phyloP scores from a whole-genome alignment of 2,888 invertebrate species.

The Perithous albicinctus region DNA sequence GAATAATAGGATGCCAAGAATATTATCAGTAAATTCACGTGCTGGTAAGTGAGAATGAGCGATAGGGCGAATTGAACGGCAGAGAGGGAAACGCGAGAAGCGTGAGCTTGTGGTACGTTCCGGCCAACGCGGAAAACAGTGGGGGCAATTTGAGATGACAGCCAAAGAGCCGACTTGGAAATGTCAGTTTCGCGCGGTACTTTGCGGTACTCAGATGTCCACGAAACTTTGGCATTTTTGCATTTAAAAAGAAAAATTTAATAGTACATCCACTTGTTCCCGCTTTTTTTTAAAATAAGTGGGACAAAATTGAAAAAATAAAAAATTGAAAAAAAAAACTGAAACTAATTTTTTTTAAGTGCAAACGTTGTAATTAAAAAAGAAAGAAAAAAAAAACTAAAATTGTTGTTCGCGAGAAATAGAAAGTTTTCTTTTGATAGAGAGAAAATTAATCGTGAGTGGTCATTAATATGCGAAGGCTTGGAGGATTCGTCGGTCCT shows the following conservation, averaged over 20 bases:
- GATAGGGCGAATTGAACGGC: constrained; percentile 15
- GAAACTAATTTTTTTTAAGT: background rate
- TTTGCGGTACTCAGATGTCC: constrained; percentile 71
- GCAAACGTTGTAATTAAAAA: background rate
- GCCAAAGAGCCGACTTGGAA: constrained; percentile 75
- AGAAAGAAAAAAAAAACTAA: background rate
- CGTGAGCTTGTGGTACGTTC: constrained; percentile 58
- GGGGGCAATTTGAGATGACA: constrained; percentile 78
- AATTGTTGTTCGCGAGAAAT: background rate
- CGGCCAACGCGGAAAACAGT: constrained; percentile 65
- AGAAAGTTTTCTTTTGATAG: background rate
- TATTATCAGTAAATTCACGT: background rate
- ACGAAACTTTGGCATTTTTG: constrained; percentile 18
- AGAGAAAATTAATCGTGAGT: constrained; percentile 39
- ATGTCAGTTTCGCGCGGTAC: constrained; percentile 77
- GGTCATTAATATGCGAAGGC: constrained; percentile 64
- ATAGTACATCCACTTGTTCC: background rate
- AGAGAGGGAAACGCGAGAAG: constrained; percentile 59
- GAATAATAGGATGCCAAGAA: background rate
- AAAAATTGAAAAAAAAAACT: background rate
- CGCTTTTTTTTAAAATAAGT: no score
- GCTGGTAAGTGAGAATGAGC: constrained; percentile 8
- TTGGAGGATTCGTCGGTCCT: constrained; percentile 60
- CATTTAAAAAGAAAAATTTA: background rate
- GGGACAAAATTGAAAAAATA: background rate